Evolutionary conservation across 1,140 invertebrate genomes (phyloP).

Genomic region (Platyscapa corneri): DNA sequence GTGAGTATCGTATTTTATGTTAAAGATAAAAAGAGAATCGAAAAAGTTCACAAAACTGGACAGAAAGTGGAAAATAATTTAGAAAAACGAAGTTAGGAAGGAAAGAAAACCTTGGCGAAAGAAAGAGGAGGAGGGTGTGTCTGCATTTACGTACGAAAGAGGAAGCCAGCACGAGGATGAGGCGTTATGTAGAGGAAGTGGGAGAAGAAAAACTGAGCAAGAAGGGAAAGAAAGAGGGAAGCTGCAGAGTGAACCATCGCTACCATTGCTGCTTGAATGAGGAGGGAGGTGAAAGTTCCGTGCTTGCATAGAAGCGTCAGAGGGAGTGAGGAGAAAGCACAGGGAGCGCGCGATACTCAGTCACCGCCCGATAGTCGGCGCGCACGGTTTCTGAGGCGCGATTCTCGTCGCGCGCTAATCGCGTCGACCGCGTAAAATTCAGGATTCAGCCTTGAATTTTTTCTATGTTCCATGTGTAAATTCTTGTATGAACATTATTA

Average conservation of each 20-base stretch:
- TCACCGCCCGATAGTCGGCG: constrained; percentile 73
- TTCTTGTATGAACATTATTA: too few relatives aligned
- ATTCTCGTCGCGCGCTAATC: neutral
- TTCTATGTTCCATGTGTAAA: too few relatives aligned
- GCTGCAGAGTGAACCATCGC: constrained; percentile 15
- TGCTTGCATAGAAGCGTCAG: constrained; percentile 8
- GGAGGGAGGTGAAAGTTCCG: constrained; percentile 44
- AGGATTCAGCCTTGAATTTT: neutral
- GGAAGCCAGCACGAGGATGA: neutral
- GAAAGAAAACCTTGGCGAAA: neutral
- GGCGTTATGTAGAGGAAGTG: neutral
- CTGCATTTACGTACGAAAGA: neutral
- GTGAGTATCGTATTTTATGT: neutral
- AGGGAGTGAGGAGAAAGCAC: neutral
- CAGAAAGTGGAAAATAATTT: neutral
- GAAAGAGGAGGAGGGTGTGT: too few relatives aligned
- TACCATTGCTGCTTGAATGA: neutral
- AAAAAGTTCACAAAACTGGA: neutral
- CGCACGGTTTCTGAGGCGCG: constrained; percentile 63
- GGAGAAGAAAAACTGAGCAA: neutral
- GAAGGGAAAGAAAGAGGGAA: neutral
- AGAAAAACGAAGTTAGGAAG: neutral
- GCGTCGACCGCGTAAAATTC: too few relatives aligned
- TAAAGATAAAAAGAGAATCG: neutral
- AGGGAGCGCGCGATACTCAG: constrained; percentile 60